These are phyloP conservation scores for Corynorhinus townsendii DNA, from an alignment of 2,113 vertebrate genomes.

Conservation along the genomic window DNA sequence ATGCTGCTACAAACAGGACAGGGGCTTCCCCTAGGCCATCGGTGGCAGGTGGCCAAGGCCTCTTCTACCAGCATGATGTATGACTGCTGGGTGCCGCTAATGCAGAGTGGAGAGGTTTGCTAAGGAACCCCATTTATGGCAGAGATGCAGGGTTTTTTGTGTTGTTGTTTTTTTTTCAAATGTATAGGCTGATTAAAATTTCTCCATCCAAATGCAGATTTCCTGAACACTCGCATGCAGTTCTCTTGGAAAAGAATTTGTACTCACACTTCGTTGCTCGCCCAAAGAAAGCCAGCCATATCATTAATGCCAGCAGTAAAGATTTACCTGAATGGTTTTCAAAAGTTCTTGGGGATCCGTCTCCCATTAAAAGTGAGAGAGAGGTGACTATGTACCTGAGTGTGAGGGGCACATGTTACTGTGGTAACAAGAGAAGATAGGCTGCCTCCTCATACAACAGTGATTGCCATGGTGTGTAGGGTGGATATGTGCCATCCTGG, in stretches of 20 bases:
- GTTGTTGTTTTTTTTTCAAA: too few relatives aligned
- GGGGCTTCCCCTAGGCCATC: not conserved
- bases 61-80: not conserved
- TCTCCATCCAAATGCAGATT: constrained; percentile 3
- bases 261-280: not conserved
- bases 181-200: too few relatives aligned
- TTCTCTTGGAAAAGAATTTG: not conserved
- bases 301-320: not conserved
- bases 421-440: too few relatives aligned
- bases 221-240: not conserved
- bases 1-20: not conserved
- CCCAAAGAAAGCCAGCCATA: not conserved
- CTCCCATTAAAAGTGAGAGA: not conserved
- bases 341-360: not conserved
- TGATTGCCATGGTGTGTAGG: rapidly evolving
- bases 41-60: rapidly evolving
- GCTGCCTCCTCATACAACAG: not conserved
- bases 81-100: not conserved
- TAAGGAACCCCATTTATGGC: constrained; percentile 13
- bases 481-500: rapidly evolving
- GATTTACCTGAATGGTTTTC: not conserved
- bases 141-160: not conserved
- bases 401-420: not conserved
- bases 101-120: not conserved
- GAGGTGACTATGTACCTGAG: not conserved